These are phyloP conservation scores for Oenanthe melanoleuca DNA, from an alignment of 2,113 vertebrate species.

Conservation along the genomic window DNA sequence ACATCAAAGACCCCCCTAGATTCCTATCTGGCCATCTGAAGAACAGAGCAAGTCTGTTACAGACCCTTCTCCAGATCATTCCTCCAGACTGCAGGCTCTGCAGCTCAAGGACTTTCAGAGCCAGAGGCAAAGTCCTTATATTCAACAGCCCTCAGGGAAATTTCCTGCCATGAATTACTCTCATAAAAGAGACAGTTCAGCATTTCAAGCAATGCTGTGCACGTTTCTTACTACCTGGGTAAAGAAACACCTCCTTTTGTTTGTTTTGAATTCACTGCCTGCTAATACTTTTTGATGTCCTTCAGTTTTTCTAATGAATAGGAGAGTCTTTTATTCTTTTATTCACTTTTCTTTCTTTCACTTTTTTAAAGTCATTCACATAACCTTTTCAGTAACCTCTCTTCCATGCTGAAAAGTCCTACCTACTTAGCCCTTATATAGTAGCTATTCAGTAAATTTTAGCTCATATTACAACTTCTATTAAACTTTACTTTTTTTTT, in stretches of 20 bases:
- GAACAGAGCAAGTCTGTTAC: neutral
- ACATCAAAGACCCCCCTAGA: neutral
- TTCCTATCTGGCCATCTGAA: neutral
- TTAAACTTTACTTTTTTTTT: neutral
- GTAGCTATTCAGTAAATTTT: neutral
- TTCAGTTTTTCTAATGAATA: neutral
- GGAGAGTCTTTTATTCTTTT: neutral
- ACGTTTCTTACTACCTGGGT: neutral
- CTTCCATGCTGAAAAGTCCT: neutral
- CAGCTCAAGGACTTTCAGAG: neutral
- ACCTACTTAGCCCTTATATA: neutral
- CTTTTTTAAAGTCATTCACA: neutral
- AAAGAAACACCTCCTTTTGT: neutral
- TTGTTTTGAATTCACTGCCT: conserved; percentile 16
- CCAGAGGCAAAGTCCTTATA: neutral
- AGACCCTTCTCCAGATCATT: neutral
- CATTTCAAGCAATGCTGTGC: neutral
- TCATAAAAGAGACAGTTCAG: neutral
- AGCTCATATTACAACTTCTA: neutral
- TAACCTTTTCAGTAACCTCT: neutral
- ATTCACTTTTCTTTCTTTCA: neutral
- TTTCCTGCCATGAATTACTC: neutral
- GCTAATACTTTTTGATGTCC: neutral
- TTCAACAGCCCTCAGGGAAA: neutral
- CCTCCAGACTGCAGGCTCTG: neutral